Percentiles rank a stretch among this genome's conserved stretches.
Evolutionary conservation across 2,113 vertebrate genomes (phyloP).

Genomic region (Eretmochelys imbricata): DNA sequence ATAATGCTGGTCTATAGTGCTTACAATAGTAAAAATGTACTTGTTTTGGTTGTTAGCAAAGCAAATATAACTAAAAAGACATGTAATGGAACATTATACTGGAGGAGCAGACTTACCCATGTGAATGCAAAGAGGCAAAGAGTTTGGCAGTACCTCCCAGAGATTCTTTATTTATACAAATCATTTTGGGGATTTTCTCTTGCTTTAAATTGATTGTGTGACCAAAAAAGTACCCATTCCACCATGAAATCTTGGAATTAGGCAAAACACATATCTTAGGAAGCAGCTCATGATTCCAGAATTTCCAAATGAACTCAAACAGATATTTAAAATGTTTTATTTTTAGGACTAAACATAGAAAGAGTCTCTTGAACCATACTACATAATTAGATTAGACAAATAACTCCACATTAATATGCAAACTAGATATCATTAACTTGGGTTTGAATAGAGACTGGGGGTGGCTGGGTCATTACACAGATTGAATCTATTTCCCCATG

Average conservation of each 20-base stretch:
- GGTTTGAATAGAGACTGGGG: too few relatives aligned
- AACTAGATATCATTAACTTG: too few relatives aligned
- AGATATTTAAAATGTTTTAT: background rate
- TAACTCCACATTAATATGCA: background rate
- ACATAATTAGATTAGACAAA: accelerated
- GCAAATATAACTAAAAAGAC: background rate
- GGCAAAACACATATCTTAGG: background rate
- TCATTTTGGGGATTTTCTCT: background rate
- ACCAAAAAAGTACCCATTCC: too few relatives aligned
- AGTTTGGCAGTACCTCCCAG: background rate
- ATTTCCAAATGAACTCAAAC: background rate
- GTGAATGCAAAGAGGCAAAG: background rate
- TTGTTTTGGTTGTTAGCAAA: background rate
- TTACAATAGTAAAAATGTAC: background rate
- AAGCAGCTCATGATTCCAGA: background rate
- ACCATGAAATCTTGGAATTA: background rate
- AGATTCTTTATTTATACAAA: background rate
- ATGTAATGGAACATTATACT: background rate
- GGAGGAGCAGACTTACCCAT: background rate
- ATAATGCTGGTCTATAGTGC: too few relatives aligned
- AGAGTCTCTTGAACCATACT: background rate
- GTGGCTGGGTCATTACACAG: too few relatives aligned
- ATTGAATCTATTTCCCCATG: too few relatives aligned
- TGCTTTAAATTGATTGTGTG: background rate
- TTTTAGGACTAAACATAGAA: background rate